phyloP scores from a whole-genome alignment of 2,113 vertebrate species.

The Eublepharis macularius region DNA sequence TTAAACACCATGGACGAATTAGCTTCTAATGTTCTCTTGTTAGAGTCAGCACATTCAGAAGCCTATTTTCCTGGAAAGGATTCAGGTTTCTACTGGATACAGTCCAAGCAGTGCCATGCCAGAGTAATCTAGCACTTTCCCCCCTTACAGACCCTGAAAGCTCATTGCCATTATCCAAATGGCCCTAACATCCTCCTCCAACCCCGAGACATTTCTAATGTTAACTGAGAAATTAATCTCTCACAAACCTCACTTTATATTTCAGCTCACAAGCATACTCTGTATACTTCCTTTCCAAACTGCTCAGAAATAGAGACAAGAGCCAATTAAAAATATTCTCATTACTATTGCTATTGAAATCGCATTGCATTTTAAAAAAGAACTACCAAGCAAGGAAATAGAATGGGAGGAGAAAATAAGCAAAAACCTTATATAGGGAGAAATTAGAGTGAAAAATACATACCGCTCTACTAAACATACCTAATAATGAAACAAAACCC shows the following conservation, averaged over 20 bases:
- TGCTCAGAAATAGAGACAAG: neutral
- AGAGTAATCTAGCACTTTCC: constrained; percentile 38
- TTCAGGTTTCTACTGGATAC: constrained; percentile 54
- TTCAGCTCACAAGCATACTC: neutral
- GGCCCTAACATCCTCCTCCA: constrained; percentile 31
- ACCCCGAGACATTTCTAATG: constrained; percentile 24
- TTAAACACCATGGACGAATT: constrained; percentile 63
- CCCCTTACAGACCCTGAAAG: constrained; percentile 28
- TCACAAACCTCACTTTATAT: constrained; percentile 22
- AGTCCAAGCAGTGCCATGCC: constrained; percentile 50
- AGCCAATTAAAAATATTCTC: constrained; percentile 1
- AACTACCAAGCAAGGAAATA: constrained; percentile 26
- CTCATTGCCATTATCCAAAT: constrained; percentile 39
- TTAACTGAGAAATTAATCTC: constrained; percentile 44
- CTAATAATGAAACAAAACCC: neutral
- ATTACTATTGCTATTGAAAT: constrained; percentile 21
- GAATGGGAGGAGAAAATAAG: constrained; percentile 6
- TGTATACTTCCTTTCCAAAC: neutral
- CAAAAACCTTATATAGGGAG: neutral
- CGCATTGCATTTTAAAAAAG: constrained; percentile 10
- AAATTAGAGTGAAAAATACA: neutral
- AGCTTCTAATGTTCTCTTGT: constrained; percentile 54
- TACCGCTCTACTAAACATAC: neutral
- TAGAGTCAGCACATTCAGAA: constrained; percentile 61
- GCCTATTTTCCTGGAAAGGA: constrained; percentile 52